Conservation (phyloP, 53 echinoderm and acorn worm genomes). For the Henricia sp. region DNA sequence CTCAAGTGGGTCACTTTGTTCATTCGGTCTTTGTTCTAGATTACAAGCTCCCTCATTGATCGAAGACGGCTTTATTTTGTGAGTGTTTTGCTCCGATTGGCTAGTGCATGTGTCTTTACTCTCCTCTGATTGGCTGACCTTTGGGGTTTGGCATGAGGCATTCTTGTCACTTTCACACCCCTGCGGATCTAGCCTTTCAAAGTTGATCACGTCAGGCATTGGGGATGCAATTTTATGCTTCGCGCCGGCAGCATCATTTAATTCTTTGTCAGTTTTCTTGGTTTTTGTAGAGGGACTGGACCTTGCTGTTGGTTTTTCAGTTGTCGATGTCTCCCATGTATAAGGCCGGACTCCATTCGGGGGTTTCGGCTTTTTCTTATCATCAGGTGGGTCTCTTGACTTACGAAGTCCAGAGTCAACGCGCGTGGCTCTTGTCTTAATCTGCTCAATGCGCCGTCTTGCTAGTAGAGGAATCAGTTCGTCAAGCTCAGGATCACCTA, state of each 20-base stretch:
- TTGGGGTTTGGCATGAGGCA: slow-evolving; percentile 22
- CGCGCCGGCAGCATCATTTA: neutral
- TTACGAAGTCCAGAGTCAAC: slow-evolving; percentile 42
- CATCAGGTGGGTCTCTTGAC: neutral
- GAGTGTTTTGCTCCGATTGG: neutral
- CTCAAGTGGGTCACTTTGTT: neutral
- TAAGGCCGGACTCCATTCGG: slow-evolving; percentile 8
- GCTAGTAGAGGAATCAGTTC: slow-evolving; percentile 78
- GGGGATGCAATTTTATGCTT: neutral
- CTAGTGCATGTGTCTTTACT: neutral
- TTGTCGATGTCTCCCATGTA: neutral
- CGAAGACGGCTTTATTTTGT: neutral
- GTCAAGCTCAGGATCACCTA: slow-evolving; percentile 69
- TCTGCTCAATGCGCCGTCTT: slow-evolving; percentile 77
- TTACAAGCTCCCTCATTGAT: neutral
- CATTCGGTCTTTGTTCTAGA: neutral
- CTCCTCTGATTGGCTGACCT: slow-evolving; percentile 20
- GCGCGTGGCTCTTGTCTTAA: slow-evolving; percentile 63
- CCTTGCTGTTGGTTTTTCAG: neutral
- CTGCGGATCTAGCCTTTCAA: slow-evolving; percentile 67
- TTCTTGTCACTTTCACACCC: slow-evolving; percentile 55
- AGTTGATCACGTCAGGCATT: slow-evolving; percentile 41
- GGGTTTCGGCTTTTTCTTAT: neutral
- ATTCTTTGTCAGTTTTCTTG: slow-evolving; percentile 8
- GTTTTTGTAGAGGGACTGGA: neutral